Evolutionary conservation across 2,888 invertebrate genomes (phyloP), one percentile per base, ranked within the genome.

Genomic region (Nephrocerus scutellatus): DNA sequence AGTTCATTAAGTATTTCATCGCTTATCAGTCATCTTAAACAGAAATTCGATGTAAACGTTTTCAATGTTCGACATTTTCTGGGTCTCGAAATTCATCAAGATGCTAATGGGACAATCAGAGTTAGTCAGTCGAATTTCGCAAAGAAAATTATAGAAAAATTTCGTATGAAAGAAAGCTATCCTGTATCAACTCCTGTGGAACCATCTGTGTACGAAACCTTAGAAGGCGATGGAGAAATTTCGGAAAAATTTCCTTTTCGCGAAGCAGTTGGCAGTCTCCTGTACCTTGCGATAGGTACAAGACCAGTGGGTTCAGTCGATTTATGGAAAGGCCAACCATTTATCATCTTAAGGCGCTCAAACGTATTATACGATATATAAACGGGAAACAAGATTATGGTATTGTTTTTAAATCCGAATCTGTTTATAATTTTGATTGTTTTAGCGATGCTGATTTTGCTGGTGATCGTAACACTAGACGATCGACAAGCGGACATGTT

Each of bases 231-330:
- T n/a, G n/a, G n/a, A n/a, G n/a, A n/a, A n/a, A n/a, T n/a, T n/a
- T n/a, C n/a, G n/a, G n/a, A n/a, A n/a, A 21, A 13, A 4, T 44
- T 41, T 21, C 41, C 44, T 12, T 36, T 35, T 30, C 28, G 44
- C 21, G 44, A 30, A 33, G 44, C 41, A 24, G 33, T 44, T 15
- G 41, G 41, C n/a, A 44, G 41, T 20, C 15, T 39, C 1, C 41
- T 41, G 44, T 43, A 38, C 22, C 21, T 46, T 5, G 29, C 35
- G 12, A 12, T 44, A 6, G 46, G 38, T 6, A 47, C 49, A n/a
- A 39, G 44, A 14, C 46, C 44, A 29, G 29, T 2, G 14, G 28
- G 3, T 37, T 43, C 4, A 39, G 44, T 20, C 16, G 36, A 12
- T 42, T 30, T 30, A 28, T 42, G 18, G 39, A 44, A 26, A 36